Conservation (phyloP, 2,888 invertebrate genomes). For the Xanthorhoe spadicearia region DNA sequence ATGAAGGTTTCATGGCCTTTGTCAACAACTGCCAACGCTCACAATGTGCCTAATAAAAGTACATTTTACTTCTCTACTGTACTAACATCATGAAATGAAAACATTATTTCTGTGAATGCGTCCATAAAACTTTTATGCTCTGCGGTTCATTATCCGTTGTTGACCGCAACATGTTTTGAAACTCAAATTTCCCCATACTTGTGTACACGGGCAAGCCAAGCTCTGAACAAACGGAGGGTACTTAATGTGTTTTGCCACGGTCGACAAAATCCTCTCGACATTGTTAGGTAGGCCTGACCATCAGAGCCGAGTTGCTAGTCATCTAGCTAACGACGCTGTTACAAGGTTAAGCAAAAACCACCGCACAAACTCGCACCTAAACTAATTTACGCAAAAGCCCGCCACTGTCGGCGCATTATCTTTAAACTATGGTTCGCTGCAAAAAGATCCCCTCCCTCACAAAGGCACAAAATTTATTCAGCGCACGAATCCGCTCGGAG, state of each 20-base stretch:
- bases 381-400: constrained; percentile 43
- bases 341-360: constrained; percentile 44
- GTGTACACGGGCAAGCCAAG: constrained; percentile 19
- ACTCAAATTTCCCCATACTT: constrained; percentile 31
- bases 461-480: constrained; percentile 48
- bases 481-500: constrained; percentile 44
- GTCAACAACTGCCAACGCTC: neutral
- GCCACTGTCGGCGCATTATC: constrained; percentile 41
- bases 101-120: constrained; percentile 18
- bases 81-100: constrained; percentile 13
- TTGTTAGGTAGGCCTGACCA: constrained; percentile 43
- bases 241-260: constrained; percentile 36
- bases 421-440: constrained; percentile 41
- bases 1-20: neutral
- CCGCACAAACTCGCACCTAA: constrained; percentile 33
- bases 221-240: constrained; percentile 31
- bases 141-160: constrained; percentile 25
- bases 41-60: neutral
- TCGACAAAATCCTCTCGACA: constrained; percentile 41
- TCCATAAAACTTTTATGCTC: constrained; percentile 24
- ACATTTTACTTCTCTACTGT: constrained; percentile 1
- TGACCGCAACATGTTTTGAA: constrained; percentile 31
- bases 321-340: constrained; percentile 45
- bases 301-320: constrained; percentile 43
- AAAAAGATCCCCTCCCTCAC: constrained; percentile 39